These are phyloP conservation scores for Trichogramma evanescens DNA, from an alignment of 2,888 invertebrate species.

Conservation along the genomic window DNA sequence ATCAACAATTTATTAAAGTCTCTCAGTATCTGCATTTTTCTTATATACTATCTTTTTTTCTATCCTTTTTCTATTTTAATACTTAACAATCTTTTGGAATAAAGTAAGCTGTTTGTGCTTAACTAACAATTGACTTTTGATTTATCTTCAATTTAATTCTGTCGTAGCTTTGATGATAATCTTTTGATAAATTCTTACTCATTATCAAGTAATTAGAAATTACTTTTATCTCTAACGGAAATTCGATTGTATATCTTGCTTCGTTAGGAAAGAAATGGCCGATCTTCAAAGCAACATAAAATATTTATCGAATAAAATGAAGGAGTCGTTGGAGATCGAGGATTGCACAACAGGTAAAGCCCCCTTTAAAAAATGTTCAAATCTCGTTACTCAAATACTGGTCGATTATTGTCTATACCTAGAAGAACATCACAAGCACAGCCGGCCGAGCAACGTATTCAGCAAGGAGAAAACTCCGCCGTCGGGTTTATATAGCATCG, in stretches of 20 bases:
- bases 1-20: constrained; percentile 34
- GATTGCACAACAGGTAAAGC: neutral
- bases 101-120: too few relatives aligned
- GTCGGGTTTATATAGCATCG: constrained; percentile 4
- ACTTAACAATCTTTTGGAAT: neutral
- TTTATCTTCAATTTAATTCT: too few relatives aligned
- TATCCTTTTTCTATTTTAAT: neutral
- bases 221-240: neutral
- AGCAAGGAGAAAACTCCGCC: constrained; percentile 2
- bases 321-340: constrained; percentile 26
- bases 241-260: neutral
- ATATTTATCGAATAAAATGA: constrained; percentile 52
- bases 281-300: constrained; percentile 74
- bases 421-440: constrained; percentile 1
- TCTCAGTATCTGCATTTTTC: constrained; percentile 29
- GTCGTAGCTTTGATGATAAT: too few relatives aligned
- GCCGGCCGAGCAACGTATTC: constrained; percentile 3
- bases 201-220: too few relatives aligned
- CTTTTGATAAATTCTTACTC: too few relatives aligned
- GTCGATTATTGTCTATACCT: too few relatives aligned
- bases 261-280: constrained; percentile 68
- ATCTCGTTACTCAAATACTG: too few relatives aligned
- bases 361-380: too few relatives aligned
- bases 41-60: neutral
- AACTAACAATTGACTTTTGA: too few relatives aligned